These are phyloP conservation scores for Phortica magna DNA, from an alignment of 2,888 invertebrate genomes.

Conservation along the genomic window DNA sequence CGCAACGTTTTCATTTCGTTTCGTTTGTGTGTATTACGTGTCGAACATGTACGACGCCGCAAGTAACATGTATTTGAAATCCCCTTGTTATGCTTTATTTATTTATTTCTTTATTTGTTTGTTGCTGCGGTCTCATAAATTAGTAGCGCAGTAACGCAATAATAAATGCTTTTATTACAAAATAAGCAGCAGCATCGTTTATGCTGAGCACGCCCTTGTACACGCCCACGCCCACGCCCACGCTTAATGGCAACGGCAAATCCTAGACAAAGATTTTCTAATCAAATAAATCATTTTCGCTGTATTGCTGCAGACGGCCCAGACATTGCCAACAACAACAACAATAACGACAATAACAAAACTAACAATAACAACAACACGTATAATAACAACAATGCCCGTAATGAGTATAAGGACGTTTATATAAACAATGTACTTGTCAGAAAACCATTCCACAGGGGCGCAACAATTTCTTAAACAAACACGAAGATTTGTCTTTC, in stretches of 20 bases:
- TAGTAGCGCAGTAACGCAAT: neutral
- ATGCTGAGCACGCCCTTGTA: too few relatives aligned
- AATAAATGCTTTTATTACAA: neutral
- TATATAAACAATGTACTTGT: constrained; percentile 18
- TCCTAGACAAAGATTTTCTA: constrained; percentile 46
- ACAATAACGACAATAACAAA: constrained; percentile 19
- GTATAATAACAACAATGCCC: neutral
- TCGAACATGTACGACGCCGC: too few relatives aligned
- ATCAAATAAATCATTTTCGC: constrained; percentile 67
- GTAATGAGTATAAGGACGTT: neutral
- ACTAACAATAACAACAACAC: constrained; percentile 1
- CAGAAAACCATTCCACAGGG: constrained; percentile 5
- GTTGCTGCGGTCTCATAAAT: neutral
- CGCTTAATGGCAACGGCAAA: neutral
- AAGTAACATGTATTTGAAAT: too few relatives aligned
- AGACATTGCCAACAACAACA: neutral
- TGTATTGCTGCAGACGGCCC: constrained; percentile 20
- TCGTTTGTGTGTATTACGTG: neutral
- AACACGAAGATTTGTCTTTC: neutral
- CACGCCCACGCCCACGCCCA: too few relatives aligned
- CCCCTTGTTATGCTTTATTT: neutral
- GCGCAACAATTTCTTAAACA: constrained; percentile 21
- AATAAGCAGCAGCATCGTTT: neutral
- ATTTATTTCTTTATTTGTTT: neutral
- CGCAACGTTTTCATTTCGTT: neutral